Conservation (phyloP, 2,113 vertebrate genomes). For the Azemiops feae region DNA sequence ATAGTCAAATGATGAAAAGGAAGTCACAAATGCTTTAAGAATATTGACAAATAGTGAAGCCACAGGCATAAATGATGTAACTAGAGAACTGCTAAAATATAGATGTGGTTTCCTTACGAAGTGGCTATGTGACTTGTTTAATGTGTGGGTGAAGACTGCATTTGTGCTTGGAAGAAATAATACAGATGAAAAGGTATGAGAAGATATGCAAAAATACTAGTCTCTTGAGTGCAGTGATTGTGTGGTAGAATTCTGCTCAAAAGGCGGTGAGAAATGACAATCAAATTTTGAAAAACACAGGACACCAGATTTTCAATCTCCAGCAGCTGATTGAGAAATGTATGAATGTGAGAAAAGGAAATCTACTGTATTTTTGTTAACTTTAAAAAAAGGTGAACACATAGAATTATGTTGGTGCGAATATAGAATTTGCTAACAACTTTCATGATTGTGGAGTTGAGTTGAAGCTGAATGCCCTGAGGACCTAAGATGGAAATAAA, state of each 20-base stretch:
- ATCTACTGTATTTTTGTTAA: neutral
- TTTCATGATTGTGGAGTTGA: neutral
- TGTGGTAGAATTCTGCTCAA: neutral
- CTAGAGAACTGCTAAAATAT: neutral
- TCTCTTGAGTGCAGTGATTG: neutral
- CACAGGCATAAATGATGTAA: neutral
- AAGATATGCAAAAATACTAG: neutral
- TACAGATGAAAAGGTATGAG: neutral
- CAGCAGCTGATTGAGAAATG: neutral
- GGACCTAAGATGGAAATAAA: neutral
- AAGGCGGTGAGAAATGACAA: neutral
- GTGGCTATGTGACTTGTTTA: neutral
- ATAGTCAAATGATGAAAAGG: neutral
- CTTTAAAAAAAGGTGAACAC: neutral
- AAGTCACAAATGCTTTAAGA: neutral
- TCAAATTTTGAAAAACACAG: neutral
- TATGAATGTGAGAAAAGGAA: neutral
- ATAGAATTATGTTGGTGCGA: neutral
- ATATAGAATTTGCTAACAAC: neutral
- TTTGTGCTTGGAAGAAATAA: neutral
- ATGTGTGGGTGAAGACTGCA: neutral
- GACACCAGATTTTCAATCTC: neutral
- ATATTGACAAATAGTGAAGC: neutral
- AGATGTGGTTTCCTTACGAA: neutral
- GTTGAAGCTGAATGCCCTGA: neutral